Evolutionary conservation across 2,797 vertebrate genomes (phyloP), one percentile per base, ranked within the genome.

Genomic region (Gorsachius magnificus): DNA sequence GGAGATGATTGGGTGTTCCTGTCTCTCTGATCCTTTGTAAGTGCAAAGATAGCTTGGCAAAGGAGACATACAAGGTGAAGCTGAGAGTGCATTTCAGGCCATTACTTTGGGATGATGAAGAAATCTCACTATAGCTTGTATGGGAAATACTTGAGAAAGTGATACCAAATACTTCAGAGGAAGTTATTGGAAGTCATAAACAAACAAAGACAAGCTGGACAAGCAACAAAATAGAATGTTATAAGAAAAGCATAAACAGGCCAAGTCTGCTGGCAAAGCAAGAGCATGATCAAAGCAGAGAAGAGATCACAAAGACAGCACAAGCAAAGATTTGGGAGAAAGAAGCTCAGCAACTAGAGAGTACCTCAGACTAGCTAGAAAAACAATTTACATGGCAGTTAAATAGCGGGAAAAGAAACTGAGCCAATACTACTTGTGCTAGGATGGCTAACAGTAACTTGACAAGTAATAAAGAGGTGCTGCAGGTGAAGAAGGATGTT

Each of bases 61-160:
- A 83, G 14, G 46, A 93, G 50, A 88, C 21, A 25, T 61, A 26
- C 45, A 87, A 95, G 83, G 87, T 94, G 66, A 93, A 93, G 54
- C 54, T 76, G 38, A 54, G 87, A 83, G 87, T 76, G 93, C 85
- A 90, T 91, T 95, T 95, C 69, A 95, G 91, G 83, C 79, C 72
- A 12, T 58, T 71, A 33, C 24, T 96, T 68, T 36, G n/a, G 38
- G 65, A 41, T 19, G 54, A 65, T 76, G 80, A 87, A 93, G 72
- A 78, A 72, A 95, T 87, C 45, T 89, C 63, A 38, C 25, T 65
- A 21, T 35, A 83, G 65, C n/a, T 72, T 84, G 16, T 78, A 66
- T 94, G 82, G 84, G 89, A 97, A 96, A 91, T 81, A 83, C 66
- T 88, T 83, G 63, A 79, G 89, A 90, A 96, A 88, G 92, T 93